Evolutionary conservation across 23 tunicate genomes (phyloP).

Genomic region (Oikopleura vanhoeffeni): DNA sequence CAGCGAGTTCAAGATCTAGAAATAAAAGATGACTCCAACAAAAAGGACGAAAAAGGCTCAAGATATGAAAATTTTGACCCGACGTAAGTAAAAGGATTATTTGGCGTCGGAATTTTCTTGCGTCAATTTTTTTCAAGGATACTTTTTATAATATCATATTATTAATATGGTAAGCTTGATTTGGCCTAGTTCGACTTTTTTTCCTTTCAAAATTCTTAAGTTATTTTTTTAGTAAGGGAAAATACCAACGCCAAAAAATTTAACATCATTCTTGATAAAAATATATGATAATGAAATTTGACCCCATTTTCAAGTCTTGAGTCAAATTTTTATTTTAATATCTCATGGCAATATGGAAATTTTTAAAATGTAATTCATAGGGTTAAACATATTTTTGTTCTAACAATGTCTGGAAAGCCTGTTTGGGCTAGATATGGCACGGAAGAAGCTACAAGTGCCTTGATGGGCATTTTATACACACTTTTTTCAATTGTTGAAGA

Average conservation of each 20-base stretch:
- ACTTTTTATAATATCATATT: too few species aligned
- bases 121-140: too few species aligned
- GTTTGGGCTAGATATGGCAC: conserved; percentile 14
- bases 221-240: neutral
- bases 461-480: conserved; percentile 3
- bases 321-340: too few species aligned
- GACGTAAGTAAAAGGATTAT: too few species aligned
- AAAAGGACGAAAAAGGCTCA: neutral
- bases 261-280: neutral
- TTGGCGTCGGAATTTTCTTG: too few species aligned
- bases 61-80: neutral
- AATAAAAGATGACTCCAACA: neutral
- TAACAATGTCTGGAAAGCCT: neutral
- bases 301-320: neutral
- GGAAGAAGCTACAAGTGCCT: neutral
- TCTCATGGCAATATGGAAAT: too few species aligned
- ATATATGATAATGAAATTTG: neutral
- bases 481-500: conserved; percentile 13
- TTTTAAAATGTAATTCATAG: neutral
- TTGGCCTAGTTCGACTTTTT: too few species aligned
- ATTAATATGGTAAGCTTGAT: too few species aligned
- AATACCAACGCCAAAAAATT: too few species aligned
- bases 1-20: neutral
- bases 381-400: neutral
- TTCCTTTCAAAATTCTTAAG: too few species aligned